phyloP scores from a whole-genome alignment of 2,888 invertebrate genomes.

The Hypselothyrea guttata region DNA sequence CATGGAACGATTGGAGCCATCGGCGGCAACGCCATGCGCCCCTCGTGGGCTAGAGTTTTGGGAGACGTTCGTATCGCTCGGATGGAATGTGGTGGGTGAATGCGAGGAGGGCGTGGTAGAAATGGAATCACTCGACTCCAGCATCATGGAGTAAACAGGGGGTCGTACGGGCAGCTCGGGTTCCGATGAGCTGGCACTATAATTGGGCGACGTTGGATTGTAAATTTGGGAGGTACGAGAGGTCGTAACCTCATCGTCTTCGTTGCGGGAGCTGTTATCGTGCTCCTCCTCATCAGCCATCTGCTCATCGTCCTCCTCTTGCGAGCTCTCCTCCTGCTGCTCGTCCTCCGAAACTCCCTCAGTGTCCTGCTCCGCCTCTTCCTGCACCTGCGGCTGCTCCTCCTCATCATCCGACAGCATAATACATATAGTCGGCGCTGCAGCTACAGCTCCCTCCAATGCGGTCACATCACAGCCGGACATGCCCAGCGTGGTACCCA shows the following conservation, averaged over 20 bases:
- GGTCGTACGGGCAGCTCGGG: conserved; percentile 1
- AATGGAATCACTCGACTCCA: conserved; percentile 55
- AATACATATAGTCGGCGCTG: conserved; percentile 6
- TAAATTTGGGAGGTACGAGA: conserved; percentile 8
- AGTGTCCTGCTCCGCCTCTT: neutral
- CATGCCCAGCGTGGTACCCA: conserved; percentile 79
- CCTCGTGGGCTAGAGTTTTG: conserved; percentile 56
- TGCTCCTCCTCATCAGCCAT: neutral
- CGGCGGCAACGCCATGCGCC: conserved; percentile 23
- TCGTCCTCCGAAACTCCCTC: neutral
- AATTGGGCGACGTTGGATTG: conserved; percentile 25
- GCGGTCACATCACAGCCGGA: conserved; percentile 72
- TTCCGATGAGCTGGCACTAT: conserved; percentile 42
- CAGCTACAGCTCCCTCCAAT: conserved; percentile 13
- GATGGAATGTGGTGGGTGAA: conserved; percentile 56
- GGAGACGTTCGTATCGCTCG: conserved; percentile 60
- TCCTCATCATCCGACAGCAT: conserved; percentile 2
- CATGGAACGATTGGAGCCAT: conserved; percentile 36
- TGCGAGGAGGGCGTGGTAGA: no score
- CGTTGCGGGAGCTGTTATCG: conserved; percentile 10
- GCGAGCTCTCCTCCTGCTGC: neutral
- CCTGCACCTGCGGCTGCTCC: neutral
- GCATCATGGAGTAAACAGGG: conserved; percentile 49
- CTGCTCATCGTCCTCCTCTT: neutral
- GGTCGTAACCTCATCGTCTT: neutral